Base-by-base conservation (phyloP, 1,140 invertebrate species). In the Heliconius melpomene region DNA sequence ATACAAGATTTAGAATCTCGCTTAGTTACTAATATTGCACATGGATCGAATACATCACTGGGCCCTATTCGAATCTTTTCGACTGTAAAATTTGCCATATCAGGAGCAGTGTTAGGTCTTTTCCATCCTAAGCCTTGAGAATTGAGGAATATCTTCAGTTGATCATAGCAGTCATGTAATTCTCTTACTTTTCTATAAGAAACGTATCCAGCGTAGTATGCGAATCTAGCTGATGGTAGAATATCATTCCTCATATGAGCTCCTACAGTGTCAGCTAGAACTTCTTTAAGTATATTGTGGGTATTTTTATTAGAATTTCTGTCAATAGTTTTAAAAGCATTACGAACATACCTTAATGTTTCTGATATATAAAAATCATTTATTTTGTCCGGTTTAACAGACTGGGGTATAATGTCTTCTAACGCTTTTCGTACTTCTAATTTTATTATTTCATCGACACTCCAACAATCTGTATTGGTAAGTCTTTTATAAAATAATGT, bases 141-240 rank as follows among this genome's bases (percentile, higher is more conserved):
- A 20, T 95, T 93, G 54, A 96, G 88, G 79, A 93, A 95, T 70
- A 86, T 84, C 83, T 96, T 96, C 9, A 96, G 70, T 54, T 95
- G 93, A 23, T 95, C 94, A 79, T 94, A 95, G 26, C 96, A 93
- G 57, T 95, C 93, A 77, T 95, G 94, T 6, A 96, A 82, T 75
- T 94, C 91, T 81, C 92, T 92, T 46, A 95, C 95, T 79, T 94
- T 94, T 46, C 88, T 89, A 84, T 95, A 96, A 71, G 95, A 91
- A 26, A 96, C 91, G 78, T 95, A 95, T 1, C 96, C 96, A 16
- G 96, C 95, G 77, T 96, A 96, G 86, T 95, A 96, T 7, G 95
- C 95, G 81, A 95, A 95, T 82, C 94, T 94, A 3, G 95, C 95
- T 3, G 95, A 85, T 6, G 96, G 96, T 36, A 96, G 83, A 40